Base-by-base conservation (phyloP, 35 echinoderm and acorn worm genomes). In the Anneissia japonica region DNA sequence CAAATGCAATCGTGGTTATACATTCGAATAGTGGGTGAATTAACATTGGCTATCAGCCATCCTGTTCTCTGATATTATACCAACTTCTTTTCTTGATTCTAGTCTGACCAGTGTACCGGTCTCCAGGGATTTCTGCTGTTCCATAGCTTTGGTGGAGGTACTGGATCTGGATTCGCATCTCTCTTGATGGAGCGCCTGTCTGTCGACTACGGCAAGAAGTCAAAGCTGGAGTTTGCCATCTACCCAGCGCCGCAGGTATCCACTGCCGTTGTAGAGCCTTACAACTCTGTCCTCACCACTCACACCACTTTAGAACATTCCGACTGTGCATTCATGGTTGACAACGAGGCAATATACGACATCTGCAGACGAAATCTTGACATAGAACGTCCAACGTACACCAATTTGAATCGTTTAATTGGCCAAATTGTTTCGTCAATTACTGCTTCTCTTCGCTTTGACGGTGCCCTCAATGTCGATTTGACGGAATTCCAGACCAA, bases 401-500 rank as follows among this genome's bases (percentile, higher is more conserved):
- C 76, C 31, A 87, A 87, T 46, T 32, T 87, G 76, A 87, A 87
- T 19, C 76, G 76, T 36, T 11, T 87, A 6, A 87, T 87, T 72
- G 86, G 40, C 7, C 86, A 87, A n/a, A 72, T 87, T 46, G 86
- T 87, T 0, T 87, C 86, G 0, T 64, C 40, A 23, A 91, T 91
- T 32, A 91, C 89, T 16, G 84, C 89, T 36, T 91, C 89, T 11
- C 84, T 91, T 51, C 84, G 89, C 7, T 91, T 91, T 36, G 89
- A 81, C 36, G 89, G 89, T 40, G 89, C 89, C 33, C 84, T 91
- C 11, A 91, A 91, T 55, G 89, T 91, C 4, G 89, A 91, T 82
- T 79, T 91, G 55, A 81, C 89, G 13, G 89, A 91, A 35, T 91
- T 91, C 37, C 89, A 91, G 46, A 91, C 89, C 72, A 91, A 91